Conservation (phyloP, 2,113 vertebrate species). For the Microtus montanus region DNA sequence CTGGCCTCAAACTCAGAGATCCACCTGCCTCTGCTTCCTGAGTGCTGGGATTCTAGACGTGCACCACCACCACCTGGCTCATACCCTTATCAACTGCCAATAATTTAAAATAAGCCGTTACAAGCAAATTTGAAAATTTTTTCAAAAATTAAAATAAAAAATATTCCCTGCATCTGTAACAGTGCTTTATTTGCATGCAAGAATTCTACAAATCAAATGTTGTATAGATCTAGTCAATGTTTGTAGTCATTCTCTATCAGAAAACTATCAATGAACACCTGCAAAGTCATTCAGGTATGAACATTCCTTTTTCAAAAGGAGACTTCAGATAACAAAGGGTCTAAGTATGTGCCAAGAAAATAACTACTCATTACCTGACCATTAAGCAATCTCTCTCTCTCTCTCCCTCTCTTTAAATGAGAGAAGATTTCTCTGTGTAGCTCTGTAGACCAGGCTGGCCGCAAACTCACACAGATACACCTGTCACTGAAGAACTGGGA, state of each 20-base stretch:
- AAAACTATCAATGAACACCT: neutral
- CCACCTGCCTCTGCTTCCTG: no score
- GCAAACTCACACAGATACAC: no score
- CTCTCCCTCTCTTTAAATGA: no score
- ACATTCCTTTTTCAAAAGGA: neutral
- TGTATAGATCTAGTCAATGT: neutral
- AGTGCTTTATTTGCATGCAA: conserved; percentile 23
- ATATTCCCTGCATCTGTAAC: neutral
- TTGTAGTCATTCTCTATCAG: neutral
- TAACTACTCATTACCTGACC: neutral
- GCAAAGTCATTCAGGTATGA: neutral
- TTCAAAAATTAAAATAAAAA: neutral
- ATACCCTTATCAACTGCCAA: neutral
- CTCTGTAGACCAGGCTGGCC: no score
- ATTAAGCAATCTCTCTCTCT: neutral
- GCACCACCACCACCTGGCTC: no score
- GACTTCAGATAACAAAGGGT: neutral
- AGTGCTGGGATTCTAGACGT: no score
- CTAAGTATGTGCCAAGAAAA: neutral
- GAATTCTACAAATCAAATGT: neutral
- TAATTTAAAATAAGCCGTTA: conserved; percentile 11
- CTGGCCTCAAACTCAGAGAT: no score
- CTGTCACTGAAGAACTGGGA: no score
- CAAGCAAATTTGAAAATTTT: neutral
- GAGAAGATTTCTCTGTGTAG: no score